Evolutionary conservation across 2,888 invertebrate species (phyloP).

Genomic region (Bellardia bayeri): DNA sequence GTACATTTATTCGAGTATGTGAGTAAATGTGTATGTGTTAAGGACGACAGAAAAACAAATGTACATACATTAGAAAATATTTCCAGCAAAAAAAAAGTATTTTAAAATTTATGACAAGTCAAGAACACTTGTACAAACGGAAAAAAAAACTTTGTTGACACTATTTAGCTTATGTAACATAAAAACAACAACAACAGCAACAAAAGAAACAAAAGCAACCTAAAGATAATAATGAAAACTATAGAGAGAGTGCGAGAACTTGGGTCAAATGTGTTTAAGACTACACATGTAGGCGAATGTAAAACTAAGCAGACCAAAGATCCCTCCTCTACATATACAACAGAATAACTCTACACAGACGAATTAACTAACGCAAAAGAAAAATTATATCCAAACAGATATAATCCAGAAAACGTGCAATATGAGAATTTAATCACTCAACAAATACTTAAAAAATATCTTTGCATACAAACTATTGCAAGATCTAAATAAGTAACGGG

Average conservation of each 20-base stretch:
- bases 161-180: conserved; percentile 48
- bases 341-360: neutral
- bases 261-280: conserved; percentile 35
- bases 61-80: conserved; percentile 39
- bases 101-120: conserved; percentile 70
- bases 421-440: no score
- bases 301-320: neutral
- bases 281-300: conserved; percentile 18
- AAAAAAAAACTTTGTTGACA: conserved; percentile 50
- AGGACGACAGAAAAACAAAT: conserved; percentile 12
- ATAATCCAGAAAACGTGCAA: no score
- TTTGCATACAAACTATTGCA: no score
- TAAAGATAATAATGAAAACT: conserved; percentile 33
- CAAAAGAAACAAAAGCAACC: neutral
- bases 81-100: conserved; percentile 49
- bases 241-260: neutral
- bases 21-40: neutral
- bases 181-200: neutral
- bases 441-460: no score
- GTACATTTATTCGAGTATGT: neutral
- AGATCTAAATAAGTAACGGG: no score
- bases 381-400: neutral
- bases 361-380: neutral
- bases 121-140: conserved; percentile 43
- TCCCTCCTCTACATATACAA: neutral